Conservation (phyloP, 2,797 vertebrate species). For the Poliocrania exsul region DNA sequence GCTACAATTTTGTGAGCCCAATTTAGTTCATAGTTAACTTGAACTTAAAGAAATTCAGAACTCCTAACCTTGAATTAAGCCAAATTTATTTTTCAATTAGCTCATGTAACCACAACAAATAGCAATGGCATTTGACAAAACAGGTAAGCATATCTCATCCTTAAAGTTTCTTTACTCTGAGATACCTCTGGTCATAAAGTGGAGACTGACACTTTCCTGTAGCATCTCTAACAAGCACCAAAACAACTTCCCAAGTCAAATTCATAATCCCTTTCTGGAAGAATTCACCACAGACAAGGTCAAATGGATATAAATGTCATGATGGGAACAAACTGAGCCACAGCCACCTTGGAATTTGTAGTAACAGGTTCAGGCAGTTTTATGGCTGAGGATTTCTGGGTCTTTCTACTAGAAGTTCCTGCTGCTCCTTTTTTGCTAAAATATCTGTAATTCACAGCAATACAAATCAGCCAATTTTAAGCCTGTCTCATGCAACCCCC, state of each 20-base stretch:
- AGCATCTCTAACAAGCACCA: neutral
- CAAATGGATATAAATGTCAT: neutral
- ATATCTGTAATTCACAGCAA: neutral
- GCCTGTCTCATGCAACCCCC: neutral
- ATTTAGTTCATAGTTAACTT: neutral
- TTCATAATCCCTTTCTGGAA: neutral
- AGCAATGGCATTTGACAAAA: neutral
- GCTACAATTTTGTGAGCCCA: neutral
- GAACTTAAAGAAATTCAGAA: neutral
- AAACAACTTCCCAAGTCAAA: neutral
- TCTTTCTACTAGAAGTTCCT: neutral
- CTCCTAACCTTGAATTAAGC: neutral
- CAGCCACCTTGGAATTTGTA: fast-evolving
- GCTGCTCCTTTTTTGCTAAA: neutral
- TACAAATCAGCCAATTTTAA: neutral
- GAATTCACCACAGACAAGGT: neutral
- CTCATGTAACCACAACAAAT: neutral
- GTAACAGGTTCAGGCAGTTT: neutral
- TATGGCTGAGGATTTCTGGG: neutral
- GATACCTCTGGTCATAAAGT: neutral
- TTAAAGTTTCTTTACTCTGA: neutral
- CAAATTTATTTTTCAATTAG: slow-evolving; percentile 20
- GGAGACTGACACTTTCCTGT: neutral
- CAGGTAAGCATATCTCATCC: neutral
- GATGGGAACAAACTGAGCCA: neutral